A percentile compares a stretch with the other conserved stretches of the same genome.
These are phyloP conservation scores for Isaurus tuberculatus DNA, from an alignment of 92 coral and sea anemone genomes.

Conservation along the genomic window DNA sequence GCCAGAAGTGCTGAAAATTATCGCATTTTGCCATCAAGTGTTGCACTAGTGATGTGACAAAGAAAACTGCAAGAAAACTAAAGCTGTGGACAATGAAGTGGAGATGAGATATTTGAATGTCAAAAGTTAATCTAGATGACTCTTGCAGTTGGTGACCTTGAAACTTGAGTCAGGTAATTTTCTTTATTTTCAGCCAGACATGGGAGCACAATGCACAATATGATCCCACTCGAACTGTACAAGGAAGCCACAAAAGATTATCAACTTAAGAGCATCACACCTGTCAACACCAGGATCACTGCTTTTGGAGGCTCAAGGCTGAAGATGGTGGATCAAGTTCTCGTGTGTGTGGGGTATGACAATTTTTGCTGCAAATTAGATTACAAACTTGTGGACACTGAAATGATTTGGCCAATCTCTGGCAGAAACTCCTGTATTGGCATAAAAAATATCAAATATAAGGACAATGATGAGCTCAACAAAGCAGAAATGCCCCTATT, in stretches of 20 bases:
- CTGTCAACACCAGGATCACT: not conserved
- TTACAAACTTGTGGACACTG: not conserved
- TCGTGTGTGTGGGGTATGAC: not conserved
- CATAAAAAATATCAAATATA: too few relatives aligned
- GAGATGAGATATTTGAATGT: constrained; percentile 12
- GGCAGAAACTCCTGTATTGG: not conserved
- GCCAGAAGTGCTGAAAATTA: constrained; percentile 7
- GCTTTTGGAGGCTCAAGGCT: not conserved
- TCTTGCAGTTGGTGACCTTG: constrained; percentile 33
- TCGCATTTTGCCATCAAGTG: constrained; percentile 13
- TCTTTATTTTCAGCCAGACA: constrained; percentile 28
- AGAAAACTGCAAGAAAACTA: not conserved
- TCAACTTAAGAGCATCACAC: not conserved
- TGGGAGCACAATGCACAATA: constrained; percentile 32
- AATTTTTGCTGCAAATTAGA: not conserved
- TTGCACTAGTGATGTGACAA: not conserved
- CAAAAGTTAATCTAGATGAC: constrained; percentile 11
- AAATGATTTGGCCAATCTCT: not conserved
- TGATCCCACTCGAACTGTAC: constrained; percentile 42
- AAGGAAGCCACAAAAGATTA: constrained; percentile 23
- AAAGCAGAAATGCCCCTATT: not conserved
- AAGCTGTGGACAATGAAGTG: not conserved
- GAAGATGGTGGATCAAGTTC: constrained; percentile 10
- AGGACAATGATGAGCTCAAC: not conserved
- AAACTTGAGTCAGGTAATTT: constrained; percentile 33